Evolutionary conservation across 2,797 vertebrate species (phyloP), one percentile per base, ranked within the genome.

Genomic region (Poeciliopsis paucimaculata): DNA sequence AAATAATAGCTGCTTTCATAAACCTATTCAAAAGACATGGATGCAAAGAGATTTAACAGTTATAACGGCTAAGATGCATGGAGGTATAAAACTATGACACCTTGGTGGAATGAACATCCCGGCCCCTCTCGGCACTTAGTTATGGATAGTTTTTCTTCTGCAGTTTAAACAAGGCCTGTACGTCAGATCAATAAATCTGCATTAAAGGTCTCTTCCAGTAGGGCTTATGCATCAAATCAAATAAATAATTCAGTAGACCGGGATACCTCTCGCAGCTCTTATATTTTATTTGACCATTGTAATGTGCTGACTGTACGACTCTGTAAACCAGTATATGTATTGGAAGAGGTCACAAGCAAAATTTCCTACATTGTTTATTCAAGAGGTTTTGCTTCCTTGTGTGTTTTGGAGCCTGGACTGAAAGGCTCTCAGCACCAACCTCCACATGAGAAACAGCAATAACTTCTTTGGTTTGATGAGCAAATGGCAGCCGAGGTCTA

Each of bases 381-480:
- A 62, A 47, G 26, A 60, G 74, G 23, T 79, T 60, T 23, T 47
- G 66, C 75, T 80, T 49, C 62, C 81, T n/a, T 76, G 51, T 41
- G 64, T 76, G 77, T 72, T 71, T 72, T 57, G 57, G 51, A 70
- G 83, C 36, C 78, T 15, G 66, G 60, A 85, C 68, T 79, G 43
- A 47, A 80, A 84, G 77, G 81, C 51, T 78, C 81, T 77, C 18
- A 9, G 77, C 31, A 34, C 72, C 49, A 75, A 73, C 68, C 23
- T 45, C 71, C 2, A 57, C 15, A 36, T 89, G 88, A 91, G 88
- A 89, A 77, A 83, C 72, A 31, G 77, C 84, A 88, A 90, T 88
- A 77, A 86, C 86, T 85, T 81, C 80, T 77, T 79, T 73, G 87
- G 91, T 93, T 82, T 85, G 88, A 51, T 18, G 74, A 87, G 84